Conservation (phyloP, 1,140 invertebrate genomes). For the Bathynomus jamesi region DNA sequence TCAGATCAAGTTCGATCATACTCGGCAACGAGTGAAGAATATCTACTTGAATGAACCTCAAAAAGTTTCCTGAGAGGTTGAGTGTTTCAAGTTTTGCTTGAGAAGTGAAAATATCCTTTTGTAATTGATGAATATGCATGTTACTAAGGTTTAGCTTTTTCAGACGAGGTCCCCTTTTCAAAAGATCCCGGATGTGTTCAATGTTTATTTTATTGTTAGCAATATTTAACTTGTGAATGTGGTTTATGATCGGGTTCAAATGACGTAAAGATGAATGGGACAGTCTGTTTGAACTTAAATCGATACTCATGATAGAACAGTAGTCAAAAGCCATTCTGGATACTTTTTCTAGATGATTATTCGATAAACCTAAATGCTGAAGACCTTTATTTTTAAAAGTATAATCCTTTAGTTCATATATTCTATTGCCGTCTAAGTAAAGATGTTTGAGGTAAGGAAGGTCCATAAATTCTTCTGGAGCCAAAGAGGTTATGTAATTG, state of each 20-base stretch:
- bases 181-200: conserved; percentile 27
- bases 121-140: conserved; percentile 64
- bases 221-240: conserved; percentile 51
- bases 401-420: conserved; percentile 30
- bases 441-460: conserved; percentile 21
- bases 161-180: conserved; percentile 43
- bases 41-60: conserved; percentile 50
- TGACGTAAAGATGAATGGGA: conserved; percentile 26
- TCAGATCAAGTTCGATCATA: conserved; percentile 54
- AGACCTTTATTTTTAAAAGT: conserved; percentile 24
- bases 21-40: conserved; percentile 50
- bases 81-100: conserved; percentile 49
- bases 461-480: conserved; percentile 43
- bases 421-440: conserved; percentile 28
- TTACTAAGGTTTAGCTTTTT: conserved; percentile 53
- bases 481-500: conserved; percentile 61
- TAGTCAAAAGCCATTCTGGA: conserved; percentile 31
- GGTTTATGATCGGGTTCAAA: conserved; percentile 38
- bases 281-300: conserved; percentile 27
- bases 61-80: conserved; percentile 51
- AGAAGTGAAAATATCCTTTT: conserved; percentile 55
- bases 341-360: conserved; percentile 27
- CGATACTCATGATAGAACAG: conserved; percentile 23
- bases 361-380: conserved; percentile 24
- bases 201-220: conserved; percentile 64